These are phyloP conservation scores for Meriones unguiculatus DNA, from an alignment of 2,113 vertebrate species.

Conservation along the genomic window DNA sequence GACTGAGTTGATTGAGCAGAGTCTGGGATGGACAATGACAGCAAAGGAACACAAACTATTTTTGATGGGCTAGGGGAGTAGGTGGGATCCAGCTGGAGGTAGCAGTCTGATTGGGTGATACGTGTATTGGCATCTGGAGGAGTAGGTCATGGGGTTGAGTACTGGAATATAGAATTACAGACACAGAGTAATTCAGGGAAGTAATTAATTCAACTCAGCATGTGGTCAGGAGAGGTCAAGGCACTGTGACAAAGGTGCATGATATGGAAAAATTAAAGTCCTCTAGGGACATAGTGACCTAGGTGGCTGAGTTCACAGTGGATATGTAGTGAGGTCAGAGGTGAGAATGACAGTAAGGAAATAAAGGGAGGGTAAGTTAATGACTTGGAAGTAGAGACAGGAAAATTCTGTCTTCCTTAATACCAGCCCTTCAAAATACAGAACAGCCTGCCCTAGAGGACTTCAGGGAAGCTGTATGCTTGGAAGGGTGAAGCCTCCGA, in stretches of 20 bases:
- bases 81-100: background rate
- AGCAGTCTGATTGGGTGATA: background rate
- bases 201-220: background rate
- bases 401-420: background rate
- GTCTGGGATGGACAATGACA: background rate
- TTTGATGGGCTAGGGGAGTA: background rate
- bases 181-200: background rate
- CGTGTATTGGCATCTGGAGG: background rate
- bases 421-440: background rate
- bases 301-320: background rate
- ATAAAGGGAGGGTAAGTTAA: background rate
- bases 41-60: background rate
- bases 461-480: background rate
- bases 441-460: background rate
- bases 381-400: background rate
- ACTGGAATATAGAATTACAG: background rate
- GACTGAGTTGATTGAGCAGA: background rate
- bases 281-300: background rate
- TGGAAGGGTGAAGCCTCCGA: background rate
- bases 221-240: background rate
- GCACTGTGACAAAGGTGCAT: background rate
- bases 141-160: background rate
- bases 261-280: background rate
- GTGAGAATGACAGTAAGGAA: background rate
- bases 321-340: conserved; percentile 38